Conservation (phyloP, 2,113 vertebrate species). For the Callospermophilus lateralis region DNA sequence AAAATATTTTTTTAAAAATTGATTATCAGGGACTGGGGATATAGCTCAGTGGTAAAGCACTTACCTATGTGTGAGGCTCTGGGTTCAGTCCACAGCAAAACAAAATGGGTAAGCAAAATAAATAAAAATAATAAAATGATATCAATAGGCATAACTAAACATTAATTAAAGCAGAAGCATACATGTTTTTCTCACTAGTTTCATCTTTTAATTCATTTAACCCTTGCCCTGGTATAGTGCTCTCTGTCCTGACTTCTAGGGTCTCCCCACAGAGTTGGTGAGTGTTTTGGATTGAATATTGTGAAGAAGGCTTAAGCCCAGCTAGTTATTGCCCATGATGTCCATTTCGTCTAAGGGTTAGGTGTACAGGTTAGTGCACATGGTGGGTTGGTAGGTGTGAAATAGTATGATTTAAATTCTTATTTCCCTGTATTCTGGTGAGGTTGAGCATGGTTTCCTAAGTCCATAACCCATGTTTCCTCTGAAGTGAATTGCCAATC, state of each 20-base stretch:
- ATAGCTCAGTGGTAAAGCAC: too few species aligned
- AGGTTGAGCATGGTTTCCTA: constrained; percentile 14
- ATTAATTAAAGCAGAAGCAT: not conserved
- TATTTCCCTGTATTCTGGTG: not conserved
- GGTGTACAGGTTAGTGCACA: not conserved
- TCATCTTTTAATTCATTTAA: not conserved
- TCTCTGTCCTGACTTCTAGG: not conserved
- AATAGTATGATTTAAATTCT: constrained; percentile 38
- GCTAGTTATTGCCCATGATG: not conserved
- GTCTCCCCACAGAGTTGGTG: not conserved
- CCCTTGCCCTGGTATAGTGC: not conserved
- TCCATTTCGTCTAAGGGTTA: not conserved
- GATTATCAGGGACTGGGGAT: too few species aligned
- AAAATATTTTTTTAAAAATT: not conserved
- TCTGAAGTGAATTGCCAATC: not conserved
- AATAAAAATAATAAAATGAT: not conserved
- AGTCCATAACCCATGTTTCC: not conserved
- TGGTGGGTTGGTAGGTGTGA: not conserved
- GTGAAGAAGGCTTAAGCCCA: not conserved
- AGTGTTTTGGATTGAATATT: not conserved
- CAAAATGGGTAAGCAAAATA: too few species aligned
- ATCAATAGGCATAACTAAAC: not conserved
- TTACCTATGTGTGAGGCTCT: too few species aligned
- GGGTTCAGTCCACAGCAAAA: too few species aligned
- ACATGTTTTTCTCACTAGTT: constrained; percentile 24